Percentiles rank a stretch among this genome's conserved stretches.
Evolutionary conservation across 2,888 invertebrate species (phyloP).

Genomic region (Atethmia centrago): DNA sequence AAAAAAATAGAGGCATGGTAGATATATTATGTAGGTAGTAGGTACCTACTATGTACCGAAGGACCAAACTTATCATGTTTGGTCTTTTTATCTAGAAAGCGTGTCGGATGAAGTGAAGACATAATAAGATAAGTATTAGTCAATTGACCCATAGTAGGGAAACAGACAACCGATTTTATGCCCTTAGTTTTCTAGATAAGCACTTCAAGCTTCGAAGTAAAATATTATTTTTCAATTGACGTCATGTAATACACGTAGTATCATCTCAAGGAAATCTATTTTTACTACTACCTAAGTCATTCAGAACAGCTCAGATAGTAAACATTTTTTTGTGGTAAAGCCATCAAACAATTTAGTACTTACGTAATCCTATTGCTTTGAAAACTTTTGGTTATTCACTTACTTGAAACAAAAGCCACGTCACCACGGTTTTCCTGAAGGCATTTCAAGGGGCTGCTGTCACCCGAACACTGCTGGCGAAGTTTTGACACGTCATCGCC

Average conservation of each 20-base stretch:
- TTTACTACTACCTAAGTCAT: background rate
- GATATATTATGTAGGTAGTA: background rate
- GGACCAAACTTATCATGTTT: background rate
- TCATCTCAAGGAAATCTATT: constrained; percentile 21
- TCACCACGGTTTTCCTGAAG: constrained; percentile 93
- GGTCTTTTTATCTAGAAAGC: background rate
- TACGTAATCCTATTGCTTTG: constrained; percentile 2
- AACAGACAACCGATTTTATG: background rate
- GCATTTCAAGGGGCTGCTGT: constrained; percentile 91
- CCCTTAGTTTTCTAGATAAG: background rate
- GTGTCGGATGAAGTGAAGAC: background rate
- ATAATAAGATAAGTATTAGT: constrained; percentile 2
- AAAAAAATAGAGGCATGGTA: background rate
- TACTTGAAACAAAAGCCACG: constrained; percentile 93
- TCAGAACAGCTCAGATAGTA: background rate
- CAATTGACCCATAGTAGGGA: background rate
- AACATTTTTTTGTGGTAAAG: constrained; percentile 9
- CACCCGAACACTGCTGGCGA: constrained; percentile 87
- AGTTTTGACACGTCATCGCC: constrained; percentile 83
- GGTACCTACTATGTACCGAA: background rate
- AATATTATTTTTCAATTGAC: background rate
- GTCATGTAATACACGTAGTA: background rate
- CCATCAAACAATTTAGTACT: background rate
- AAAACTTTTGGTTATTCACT: constrained; percentile 59
- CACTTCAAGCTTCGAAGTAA: background rate